Evolutionary conservation across 2,113 vertebrate genomes (phyloP).

Genomic region (Trichomycterus rosablanca): DNA sequence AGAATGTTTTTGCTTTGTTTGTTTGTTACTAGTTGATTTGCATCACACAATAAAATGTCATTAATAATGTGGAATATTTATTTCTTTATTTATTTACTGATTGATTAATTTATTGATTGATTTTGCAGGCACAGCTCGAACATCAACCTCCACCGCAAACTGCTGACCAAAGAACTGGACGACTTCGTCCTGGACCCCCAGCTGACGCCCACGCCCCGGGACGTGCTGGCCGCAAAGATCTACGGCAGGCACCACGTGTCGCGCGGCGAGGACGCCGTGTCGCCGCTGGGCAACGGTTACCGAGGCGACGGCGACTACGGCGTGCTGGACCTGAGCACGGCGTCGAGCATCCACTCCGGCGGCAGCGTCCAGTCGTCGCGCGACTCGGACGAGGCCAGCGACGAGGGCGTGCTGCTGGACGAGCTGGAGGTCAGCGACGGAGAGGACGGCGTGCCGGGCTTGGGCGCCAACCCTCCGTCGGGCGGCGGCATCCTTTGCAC

Average conservation of each 20-base stretch:
- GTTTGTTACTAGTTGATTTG: too few relatives aligned
- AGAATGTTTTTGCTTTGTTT: too few relatives aligned
- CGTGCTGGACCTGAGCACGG: slow-evolving; percentile 95
- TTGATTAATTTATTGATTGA: too few relatives aligned
- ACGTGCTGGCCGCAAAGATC: slow-evolving; percentile 96
- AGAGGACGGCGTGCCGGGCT: slow-evolving; percentile 47
- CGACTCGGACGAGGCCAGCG: slow-evolving; percentile 92
- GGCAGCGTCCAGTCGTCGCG: slow-evolving; percentile 93
- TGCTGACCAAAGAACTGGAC: slow-evolving; percentile 99
- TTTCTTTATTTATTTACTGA: slow-evolving; percentile 8
- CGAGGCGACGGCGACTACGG: slow-evolving; percentile 87
- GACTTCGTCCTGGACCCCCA: slow-evolving; percentile 96
- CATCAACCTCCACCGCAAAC: slow-evolving; percentile 99
- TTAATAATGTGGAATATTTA: neutral
- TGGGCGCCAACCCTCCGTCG: slow-evolving; percentile 61
- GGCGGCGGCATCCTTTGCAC: slow-evolving; percentile 90
- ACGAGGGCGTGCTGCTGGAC: slow-evolving; percentile 94
- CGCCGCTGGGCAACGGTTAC: slow-evolving; percentile 83
- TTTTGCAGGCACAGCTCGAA: slow-evolving; percentile 98
- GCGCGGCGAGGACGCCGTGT: slow-evolving; percentile 72
- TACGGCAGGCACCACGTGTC: slow-evolving; percentile 80
- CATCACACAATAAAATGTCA: too few relatives aligned
- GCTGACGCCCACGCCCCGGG: slow-evolving; percentile 88
- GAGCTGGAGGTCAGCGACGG: slow-evolving; percentile 73
- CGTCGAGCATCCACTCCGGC: slow-evolving; percentile 92